Evolutionary conservation across 2,797 vertebrate genomes (phyloP), one percentile per base, ranked within the genome.

Genomic region (Tragelaphus eurycerus): DNA sequence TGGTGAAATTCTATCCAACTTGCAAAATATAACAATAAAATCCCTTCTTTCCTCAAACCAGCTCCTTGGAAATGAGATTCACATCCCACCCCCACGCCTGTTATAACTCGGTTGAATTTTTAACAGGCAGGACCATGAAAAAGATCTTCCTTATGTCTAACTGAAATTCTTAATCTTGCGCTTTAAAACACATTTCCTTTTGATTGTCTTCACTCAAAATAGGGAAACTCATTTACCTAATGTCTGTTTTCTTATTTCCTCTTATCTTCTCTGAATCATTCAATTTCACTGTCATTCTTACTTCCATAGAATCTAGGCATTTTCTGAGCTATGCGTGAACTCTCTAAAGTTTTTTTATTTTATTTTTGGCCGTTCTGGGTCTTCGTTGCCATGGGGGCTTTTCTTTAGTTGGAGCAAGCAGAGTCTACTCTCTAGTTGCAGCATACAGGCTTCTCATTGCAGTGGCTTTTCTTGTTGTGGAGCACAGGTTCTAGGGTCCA

Each of bases 141-240:
- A 94, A 64, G 25, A 84, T 60, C 71, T 96, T 55, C 62, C 57
- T 92, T 88, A 23, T 55, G 64, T 94, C 83, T 96, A 79, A 54
- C 46, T 90, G 52, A 94, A 92, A 90, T 89, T 74, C 62, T 82
- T 92, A 55, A 89, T 89, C 79, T 81, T 91, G 19, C 25, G 84
- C 54, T 94, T 95, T 90, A 91, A 94, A 52, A 74, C 59, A 93
- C 48, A 74, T 87, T 95, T 96, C 25, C 48, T 71, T 95, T 97
- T 92, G 55, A 89, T 93, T 88, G 14, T 67, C 94, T 74, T 83
- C 57, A 50, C 29, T 48, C 64, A 81, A 94, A 86, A 83, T 29
- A 86, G 23, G 88, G 23, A 92, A 76, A 93, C n/a, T 89, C 59
- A 60, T 81, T 95, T 91, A 76, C 81, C 82, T 86, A 64, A 90